Conservation (phyloP, 2,888 invertebrate species). For the Cremastinae sp. region DNA sequence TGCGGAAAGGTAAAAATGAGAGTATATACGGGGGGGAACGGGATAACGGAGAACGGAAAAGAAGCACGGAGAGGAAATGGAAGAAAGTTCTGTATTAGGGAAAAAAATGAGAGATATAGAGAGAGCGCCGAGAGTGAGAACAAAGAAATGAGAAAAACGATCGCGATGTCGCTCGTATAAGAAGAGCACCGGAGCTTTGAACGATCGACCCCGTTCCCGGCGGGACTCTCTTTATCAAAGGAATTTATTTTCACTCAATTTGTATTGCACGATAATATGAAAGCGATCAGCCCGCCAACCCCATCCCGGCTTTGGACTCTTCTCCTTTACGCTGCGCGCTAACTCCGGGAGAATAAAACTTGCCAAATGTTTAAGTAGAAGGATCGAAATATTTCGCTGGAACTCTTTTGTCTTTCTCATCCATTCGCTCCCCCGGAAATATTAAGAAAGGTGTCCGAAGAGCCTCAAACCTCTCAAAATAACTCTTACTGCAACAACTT, state of each 20-base stretch:
- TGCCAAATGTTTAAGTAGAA: too few relatives aligned
- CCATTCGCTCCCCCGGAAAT: not conserved
- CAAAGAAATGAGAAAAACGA: slow-evolving; percentile 26
- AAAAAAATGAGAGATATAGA: not conserved
- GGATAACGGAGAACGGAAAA: not conserved
- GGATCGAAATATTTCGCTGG: not conserved
- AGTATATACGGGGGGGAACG: slow-evolving; percentile 11
- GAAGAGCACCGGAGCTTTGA: slow-evolving; percentile 30
- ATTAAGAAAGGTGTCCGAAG: slow-evolving; percentile 3
- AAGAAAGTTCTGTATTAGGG: not conserved
- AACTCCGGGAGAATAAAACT: not conserved
- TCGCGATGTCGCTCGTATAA: slow-evolving; percentile 5
- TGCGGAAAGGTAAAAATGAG: slow-evolving; percentile 27
- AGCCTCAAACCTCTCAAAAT: too few relatives aligned
- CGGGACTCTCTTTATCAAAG: slow-evolving; percentile 19
- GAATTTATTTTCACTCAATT: slow-evolving; percentile 31
- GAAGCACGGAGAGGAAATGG: not conserved
- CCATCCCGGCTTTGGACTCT: not conserved
- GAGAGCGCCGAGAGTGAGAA: slow-evolving; percentile 4
- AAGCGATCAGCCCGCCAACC: not conserved
- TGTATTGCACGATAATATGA: slow-evolving; percentile 12
- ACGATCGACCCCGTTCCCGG: slow-evolving; percentile 10
- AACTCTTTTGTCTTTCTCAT: not conserved
- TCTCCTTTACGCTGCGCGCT: not conserved
- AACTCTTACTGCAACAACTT: too few relatives aligned